phyloP scores from a whole-genome alignment of 23 tunicate species.

The Ascidia mentula region DNA sequence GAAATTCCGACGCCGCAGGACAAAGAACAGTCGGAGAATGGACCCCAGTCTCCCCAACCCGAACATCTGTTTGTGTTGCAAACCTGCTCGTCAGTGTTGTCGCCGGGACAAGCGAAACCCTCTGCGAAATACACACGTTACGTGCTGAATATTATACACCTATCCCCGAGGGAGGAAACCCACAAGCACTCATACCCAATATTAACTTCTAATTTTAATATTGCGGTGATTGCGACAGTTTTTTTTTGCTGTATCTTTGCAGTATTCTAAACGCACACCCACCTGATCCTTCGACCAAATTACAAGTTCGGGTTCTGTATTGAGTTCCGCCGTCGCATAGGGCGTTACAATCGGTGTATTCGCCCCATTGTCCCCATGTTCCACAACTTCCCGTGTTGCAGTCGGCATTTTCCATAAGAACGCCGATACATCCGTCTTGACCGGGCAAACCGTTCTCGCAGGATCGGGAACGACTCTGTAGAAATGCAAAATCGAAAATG shows the following conservation, averaged over 20 bases:
- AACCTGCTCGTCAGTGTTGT: slow-evolving; percentile 15
- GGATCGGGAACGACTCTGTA: slow-evolving; percentile 31
- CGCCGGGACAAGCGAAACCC: slow-evolving; percentile 45
- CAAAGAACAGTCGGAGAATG: slow-evolving; percentile 40
- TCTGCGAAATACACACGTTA: slow-evolving; percentile 14
- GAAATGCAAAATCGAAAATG: too few relatives aligned
- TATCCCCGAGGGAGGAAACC: too few relatives aligned
- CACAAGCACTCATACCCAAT: too few relatives aligned
- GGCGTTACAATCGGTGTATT: slow-evolving; percentile 35
- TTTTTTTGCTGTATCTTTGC: too few relatives aligned
- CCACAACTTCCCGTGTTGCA: slow-evolving; percentile 63
- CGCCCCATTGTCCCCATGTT: slow-evolving; percentile 50
- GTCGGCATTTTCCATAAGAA: background rate
- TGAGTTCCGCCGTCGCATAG: slow-evolving; percentile 60
- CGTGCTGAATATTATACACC: too few relatives aligned
- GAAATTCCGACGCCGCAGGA: slow-evolving; percentile 61
- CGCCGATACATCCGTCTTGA: slow-evolving; percentile 57
- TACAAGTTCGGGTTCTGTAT: slow-evolving; percentile 48
- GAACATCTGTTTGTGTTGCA: slow-evolving; percentile 57
- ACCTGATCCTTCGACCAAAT: background rate
- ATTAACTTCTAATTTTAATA: too few relatives aligned
- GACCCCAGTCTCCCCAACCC: slow-evolving; percentile 63
- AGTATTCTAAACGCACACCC: too few relatives aligned
- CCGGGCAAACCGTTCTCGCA: slow-evolving; percentile 57
- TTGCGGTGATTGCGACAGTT: too few relatives aligned